phyloP scores from a whole-genome alignment of 2,113 vertebrate genomes.

The Agapornis roseicollis region DNA sequence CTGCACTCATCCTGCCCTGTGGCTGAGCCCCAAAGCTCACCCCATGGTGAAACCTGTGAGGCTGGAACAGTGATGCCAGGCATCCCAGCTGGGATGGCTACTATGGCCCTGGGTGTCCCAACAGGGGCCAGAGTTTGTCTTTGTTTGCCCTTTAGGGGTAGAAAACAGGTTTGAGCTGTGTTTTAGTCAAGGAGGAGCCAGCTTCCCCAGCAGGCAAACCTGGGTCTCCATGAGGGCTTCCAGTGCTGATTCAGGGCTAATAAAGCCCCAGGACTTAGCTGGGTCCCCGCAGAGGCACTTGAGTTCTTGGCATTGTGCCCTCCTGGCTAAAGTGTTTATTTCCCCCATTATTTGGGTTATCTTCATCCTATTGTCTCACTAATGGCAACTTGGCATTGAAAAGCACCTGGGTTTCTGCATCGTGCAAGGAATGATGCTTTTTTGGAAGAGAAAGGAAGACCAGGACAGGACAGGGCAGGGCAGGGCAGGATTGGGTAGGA shows the following conservation, averaged over 20 bases:
- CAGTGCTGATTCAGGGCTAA: too few relatives aligned
- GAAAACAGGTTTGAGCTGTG: not conserved
- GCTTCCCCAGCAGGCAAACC: not conserved
- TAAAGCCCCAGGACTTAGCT: not conserved
- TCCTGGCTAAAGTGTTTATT: too few relatives aligned
- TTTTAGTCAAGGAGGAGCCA: not conserved
- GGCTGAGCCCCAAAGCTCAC: not conserved
- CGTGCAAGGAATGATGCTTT: rapidly evolving
- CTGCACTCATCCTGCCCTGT: too few relatives aligned
- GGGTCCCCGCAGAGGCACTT: not conserved
- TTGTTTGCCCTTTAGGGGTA: too few relatives aligned
- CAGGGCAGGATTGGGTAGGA: rapidly evolving
- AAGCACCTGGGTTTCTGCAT: not conserved
- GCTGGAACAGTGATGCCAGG: rapidly evolving
- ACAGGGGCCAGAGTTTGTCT: not conserved
- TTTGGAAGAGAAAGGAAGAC: not conserved
- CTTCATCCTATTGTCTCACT: not conserved
- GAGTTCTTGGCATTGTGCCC: rapidly evolving
- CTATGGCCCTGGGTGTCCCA: not conserved
- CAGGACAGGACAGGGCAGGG: not conserved
- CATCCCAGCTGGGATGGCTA: not conserved
- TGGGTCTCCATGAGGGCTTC: not conserved
- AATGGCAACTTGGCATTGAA: not conserved
- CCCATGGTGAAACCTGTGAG: not conserved
- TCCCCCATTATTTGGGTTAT: not conserved